A percentile compares a stretch with the other conserved stretches of the same genome.
Conservation (phyloP, 2,888 invertebrate species). For the Acleris emargana region DNA sequence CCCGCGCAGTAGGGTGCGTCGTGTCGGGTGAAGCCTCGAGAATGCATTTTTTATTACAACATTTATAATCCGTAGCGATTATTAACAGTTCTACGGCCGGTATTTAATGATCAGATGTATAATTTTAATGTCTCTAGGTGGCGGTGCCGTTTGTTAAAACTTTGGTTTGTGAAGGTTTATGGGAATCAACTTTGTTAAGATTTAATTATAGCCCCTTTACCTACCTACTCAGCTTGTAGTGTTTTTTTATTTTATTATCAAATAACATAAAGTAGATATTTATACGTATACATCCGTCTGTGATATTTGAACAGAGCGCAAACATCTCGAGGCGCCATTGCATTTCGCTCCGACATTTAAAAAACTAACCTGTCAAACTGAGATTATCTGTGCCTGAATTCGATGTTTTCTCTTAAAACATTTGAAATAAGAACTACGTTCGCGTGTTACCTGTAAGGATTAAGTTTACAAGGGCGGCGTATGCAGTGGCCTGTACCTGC, state of each 20-base stretch:
- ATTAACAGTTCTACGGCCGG: slow-evolving; percentile 69
- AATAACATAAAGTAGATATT: neutral
- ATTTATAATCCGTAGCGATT: slow-evolving; percentile 67
- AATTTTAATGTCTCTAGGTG: slow-evolving; percentile 59
- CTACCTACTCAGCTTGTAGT: neutral
- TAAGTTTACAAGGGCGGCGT: slow-evolving; percentile 39
- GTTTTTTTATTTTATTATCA: neutral
- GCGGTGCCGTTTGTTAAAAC: slow-evolving; percentile 46
- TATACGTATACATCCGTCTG: neutral
- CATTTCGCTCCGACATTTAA: slow-evolving; percentile 12
- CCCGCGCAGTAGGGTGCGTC: slow-evolving; percentile 72
- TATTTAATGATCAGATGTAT: slow-evolving; percentile 69
- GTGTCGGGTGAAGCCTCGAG: slow-evolving; percentile 50
- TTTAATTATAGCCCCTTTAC: slow-evolving; percentile 24
- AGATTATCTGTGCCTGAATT: slow-evolving; percentile 11
- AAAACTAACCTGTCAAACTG: slow-evolving; percentile 20
- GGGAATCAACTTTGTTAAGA: slow-evolving; percentile 16
- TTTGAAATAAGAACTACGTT: slow-evolving; percentile 25
- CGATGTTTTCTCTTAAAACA: slow-evolving; percentile 8
- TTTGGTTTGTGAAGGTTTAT: slow-evolving; percentile 17
- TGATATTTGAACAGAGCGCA: neutral
- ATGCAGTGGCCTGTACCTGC: slow-evolving; percentile 58
- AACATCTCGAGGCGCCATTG: slow-evolving; percentile 24
- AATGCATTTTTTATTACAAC: slow-evolving; percentile 71
- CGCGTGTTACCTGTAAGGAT: slow-evolving; percentile 15